Evolutionary conservation across 1,140 invertebrate genomes (phyloP).

Genomic region (Medauroidea extradentata): DNA sequence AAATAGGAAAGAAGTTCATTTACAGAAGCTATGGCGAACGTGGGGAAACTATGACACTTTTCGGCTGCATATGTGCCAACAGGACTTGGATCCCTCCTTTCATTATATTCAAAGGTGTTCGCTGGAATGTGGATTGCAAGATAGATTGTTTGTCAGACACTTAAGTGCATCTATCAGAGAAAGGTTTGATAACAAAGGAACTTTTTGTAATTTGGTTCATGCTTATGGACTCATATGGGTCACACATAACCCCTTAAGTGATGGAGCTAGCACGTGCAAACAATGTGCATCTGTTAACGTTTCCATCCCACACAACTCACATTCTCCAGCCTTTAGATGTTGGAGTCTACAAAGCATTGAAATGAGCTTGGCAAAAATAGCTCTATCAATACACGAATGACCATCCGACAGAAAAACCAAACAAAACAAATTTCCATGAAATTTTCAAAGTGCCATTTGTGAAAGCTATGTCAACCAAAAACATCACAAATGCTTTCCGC

Average conservation of each 20-base stretch:
- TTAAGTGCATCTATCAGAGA: background rate
- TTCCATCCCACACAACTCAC: constrained; percentile 37
- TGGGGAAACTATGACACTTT: background rate
- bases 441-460: background rate
- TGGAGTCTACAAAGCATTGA: constrained; percentile 42
- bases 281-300: constrained; percentile 34
- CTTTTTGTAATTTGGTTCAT: constrained; percentile 13
- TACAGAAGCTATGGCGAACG: background rate
- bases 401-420: background rate
- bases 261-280: constrained; percentile 36
- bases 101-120: constrained; percentile 2
- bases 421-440: background rate
- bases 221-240: constrained; percentile 33
- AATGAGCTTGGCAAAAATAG: constrained; percentile 16
- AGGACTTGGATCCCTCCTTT: constrained; percentile 2
- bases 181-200: constrained; percentile 3
- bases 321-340: constrained; percentile 37
- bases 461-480: background rate
- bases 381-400: background rate
- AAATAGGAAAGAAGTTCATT: background rate
- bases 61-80: background rate
- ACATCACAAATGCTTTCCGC: background rate
- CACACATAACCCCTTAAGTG: constrained; percentile 33
- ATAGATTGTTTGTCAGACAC: background rate
- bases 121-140: background rate